Conservation (phyloP, 1,140 invertebrate genomes). For the Papilio aristodemus region DNA sequence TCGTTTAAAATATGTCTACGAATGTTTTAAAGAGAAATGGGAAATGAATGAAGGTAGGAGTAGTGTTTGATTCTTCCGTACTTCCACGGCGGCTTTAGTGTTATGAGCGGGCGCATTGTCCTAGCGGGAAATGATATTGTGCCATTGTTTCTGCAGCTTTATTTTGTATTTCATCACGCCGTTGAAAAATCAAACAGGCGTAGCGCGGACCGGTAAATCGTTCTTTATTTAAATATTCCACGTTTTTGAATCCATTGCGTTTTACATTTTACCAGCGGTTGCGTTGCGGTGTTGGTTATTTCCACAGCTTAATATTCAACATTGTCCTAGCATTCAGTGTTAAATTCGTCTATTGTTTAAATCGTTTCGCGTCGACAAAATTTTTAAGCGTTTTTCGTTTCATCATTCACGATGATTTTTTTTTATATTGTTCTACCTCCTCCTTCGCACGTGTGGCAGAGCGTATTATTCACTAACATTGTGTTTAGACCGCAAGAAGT, state of each 20-base stretch:
- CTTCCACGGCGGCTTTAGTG: slow-evolving; percentile 8
- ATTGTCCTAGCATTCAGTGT: background rate
- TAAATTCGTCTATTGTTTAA: background rate
- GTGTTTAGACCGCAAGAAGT: too few relatives aligned
- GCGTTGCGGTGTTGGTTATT: background rate
- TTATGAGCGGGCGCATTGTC: slow-evolving; percentile 25
- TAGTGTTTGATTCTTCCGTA: slow-evolving; percentile 28
- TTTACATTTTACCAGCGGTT: background rate
- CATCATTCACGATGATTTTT: background rate
- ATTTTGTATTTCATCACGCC: slow-evolving; percentile 31
- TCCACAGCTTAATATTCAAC: background rate
- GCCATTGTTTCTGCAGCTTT: slow-evolving; percentile 21
- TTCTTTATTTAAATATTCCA: slow-evolving; percentile 20
- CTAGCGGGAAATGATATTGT: slow-evolving; percentile 30
- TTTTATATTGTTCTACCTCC: too few relatives aligned
- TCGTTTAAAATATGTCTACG: slow-evolving; percentile 3
- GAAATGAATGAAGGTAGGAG: slow-evolving; percentile 22
- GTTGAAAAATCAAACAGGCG: slow-evolving; percentile 29
- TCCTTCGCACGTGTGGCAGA: too few relatives aligned
- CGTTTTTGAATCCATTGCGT: slow-evolving; percentile 4
- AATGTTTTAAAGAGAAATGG: slow-evolving; percentile 11
- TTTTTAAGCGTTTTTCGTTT: background rate
- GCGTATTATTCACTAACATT: too few relatives aligned
- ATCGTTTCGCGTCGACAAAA: background rate
- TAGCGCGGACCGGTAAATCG: slow-evolving; percentile 11